Evolutionary conservation across 2,113 vertebrate species (phyloP).

Genomic region (Amphiprion ocellaris): DNA sequence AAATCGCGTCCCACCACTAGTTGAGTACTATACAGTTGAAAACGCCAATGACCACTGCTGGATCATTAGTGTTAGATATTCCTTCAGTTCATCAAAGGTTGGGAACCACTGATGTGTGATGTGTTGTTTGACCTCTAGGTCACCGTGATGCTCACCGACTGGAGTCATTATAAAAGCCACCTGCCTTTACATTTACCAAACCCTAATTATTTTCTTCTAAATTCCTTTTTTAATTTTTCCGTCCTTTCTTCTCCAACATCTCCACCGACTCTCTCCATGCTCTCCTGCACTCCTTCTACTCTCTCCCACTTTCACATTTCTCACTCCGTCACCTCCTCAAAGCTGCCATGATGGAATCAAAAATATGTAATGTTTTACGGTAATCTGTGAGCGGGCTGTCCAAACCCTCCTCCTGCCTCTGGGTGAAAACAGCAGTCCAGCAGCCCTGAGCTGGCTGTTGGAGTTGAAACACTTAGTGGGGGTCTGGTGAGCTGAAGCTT

Average conservation of each 20-base stretch:
- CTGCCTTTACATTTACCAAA: too few relatives aligned
- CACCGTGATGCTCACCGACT: too few relatives aligned
- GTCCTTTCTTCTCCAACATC: background rate
- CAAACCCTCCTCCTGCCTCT: background rate
- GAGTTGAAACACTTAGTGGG: background rate
- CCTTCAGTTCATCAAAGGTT: too few relatives aligned
- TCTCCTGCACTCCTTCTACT: background rate
- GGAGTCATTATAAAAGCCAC: too few relatives aligned
- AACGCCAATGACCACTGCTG: too few relatives aligned
- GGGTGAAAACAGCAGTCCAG: background rate
- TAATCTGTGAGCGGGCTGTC: conserved; percentile 1
- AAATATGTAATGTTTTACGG: conserved; percentile 11
- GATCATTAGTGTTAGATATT: too few relatives aligned
- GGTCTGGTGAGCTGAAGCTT: background rate
- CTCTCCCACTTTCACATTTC: background rate
- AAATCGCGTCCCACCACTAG: too few relatives aligned
- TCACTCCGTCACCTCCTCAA: background rate
- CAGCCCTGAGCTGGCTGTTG: conserved; percentile 3
- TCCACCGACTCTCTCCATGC: background rate
- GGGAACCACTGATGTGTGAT: too few relatives aligned
- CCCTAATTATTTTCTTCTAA: too few relatives aligned
- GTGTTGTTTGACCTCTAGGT: too few relatives aligned
- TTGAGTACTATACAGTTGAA: too few relatives aligned
- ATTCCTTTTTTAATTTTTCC: background rate
- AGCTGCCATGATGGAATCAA: background rate